phyloP scores from a whole-genome alignment of 2,113 vertebrate genomes.

The Hiodon tergisus region DNA sequence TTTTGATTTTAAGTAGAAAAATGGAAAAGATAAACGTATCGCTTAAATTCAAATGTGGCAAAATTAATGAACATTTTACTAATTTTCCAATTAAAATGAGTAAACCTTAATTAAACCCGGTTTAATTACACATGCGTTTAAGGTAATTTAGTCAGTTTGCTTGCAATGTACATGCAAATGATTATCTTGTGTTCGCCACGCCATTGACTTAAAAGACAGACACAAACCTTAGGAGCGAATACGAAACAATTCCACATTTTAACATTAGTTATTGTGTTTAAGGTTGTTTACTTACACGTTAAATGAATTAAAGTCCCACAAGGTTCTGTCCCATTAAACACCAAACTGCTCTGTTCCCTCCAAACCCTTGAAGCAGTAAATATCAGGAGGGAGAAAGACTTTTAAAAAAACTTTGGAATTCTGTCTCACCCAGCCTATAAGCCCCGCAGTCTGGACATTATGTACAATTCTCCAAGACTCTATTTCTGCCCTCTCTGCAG shows the following conservation, averaged over 20 bases:
- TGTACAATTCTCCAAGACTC: conserved; percentile 71
- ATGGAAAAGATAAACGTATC: too few species aligned
- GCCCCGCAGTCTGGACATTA: conserved; percentile 57
- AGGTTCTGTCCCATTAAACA: conserved; percentile 35
- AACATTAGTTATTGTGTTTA: conserved; percentile 33
- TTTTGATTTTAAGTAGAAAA: too few species aligned
- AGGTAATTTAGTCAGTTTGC: not conserved
- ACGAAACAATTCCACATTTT: not conserved
- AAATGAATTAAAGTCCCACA: conserved; percentile 38
- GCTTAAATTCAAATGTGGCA: too few species aligned
- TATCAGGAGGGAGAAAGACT: conserved; percentile 38
- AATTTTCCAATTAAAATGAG: too few species aligned
- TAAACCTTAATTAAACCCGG: too few species aligned
- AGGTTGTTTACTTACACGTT: conserved; percentile 59
- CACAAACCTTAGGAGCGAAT: too few species aligned
- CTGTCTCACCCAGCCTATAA: conserved; percentile 49
- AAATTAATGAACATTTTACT: too few species aligned
- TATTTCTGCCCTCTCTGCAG: conserved; percentile 77
- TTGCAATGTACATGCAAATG: not conserved
- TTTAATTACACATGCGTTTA: not conserved
- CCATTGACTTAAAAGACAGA: not conserved
- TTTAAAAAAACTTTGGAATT: conserved; percentile 44
- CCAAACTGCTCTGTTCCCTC: conserved; percentile 32
- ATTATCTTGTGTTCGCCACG: not conserved
- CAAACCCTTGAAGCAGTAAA: conserved; percentile 31